A percentile compares a stretch with the other conserved stretches of the same genome.
These are phyloP conservation scores for Nothoprocta perdicaria DNA, from an alignment of 2,113 vertebrate species.

Conservation along the genomic window DNA sequence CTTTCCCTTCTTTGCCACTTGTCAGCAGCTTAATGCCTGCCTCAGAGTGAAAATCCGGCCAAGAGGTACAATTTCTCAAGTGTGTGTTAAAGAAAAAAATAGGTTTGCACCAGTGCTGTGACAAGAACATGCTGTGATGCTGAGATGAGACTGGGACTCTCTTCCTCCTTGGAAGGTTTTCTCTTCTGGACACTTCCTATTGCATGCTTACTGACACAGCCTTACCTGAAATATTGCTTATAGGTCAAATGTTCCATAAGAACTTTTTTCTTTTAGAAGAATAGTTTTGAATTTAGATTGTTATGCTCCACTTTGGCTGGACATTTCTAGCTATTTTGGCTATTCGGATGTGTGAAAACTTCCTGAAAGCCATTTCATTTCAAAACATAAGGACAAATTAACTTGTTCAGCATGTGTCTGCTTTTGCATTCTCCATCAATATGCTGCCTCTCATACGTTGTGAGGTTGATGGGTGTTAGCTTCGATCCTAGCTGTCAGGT, in stretches of 20 bases:
- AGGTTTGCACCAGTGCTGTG: not conserved
- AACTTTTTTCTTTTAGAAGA: not conserved
- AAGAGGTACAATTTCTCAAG: not conserved
- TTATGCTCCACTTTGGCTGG: too few relatives aligned
- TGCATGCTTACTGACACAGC: not conserved
- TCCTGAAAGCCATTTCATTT: not conserved
- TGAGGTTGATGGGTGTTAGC: not conserved
- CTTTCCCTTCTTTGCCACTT: not conserved
- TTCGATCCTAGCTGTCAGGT: not conserved
- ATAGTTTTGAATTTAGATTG: not conserved
- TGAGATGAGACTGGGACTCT: too few relatives aligned
- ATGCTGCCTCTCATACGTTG: not conserved
- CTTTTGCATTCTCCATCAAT: not conserved
- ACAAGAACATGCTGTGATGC: not conserved
- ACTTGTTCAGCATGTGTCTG: not conserved
- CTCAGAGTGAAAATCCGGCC: not conserved
- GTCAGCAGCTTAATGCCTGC: not conserved
- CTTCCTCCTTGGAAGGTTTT: not conserved
- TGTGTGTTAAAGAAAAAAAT: not conserved
- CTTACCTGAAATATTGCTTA: not conserved
- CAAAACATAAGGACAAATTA: not conserved
- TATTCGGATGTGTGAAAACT: not conserved
- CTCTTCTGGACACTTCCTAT: not conserved
- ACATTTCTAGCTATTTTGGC: too few relatives aligned
- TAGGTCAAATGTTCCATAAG: not conserved